Evolutionary conservation across 2,888 invertebrate species (phyloP), one percentile per base, ranked within the genome.

Genomic region (Zaprionus bogoriensis): DNA sequence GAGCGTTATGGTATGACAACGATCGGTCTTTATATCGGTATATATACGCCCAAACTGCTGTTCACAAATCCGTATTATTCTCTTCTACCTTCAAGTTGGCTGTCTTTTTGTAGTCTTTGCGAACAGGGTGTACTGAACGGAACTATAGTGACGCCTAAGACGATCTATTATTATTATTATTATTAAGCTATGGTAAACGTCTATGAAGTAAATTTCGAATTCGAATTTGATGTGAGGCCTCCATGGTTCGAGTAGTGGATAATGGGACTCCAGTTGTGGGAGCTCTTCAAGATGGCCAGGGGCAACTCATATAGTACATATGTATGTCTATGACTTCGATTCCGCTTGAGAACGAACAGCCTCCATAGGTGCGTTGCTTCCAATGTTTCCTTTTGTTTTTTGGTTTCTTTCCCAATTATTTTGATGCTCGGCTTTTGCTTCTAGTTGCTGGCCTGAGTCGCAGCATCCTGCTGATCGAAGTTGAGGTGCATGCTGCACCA

Each of bases 401-500:
- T 50, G 23, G 12, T 6, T 28, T 28, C 28, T 2, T 14, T 22
- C 7, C 4, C 4, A 23, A 22, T 25, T n/a, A 50, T 25, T 10
- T 50, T 25, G 39, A 20, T 41, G 23, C 27, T 27, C 7, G 9
- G 45, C 38, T 55, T 2, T 4, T 3, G 4, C 2, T n/a, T n/a
- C n/a, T n/a, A n/a, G n/a, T 22, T 22, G 28, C 17, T 25, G 28
- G 14, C 12, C 7, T 42, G 9, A 62, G 39, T 67, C 44, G 36
- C 12, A 1, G 4, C 45, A 3, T 60, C 55, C 23, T 57, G 64
- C 5, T 57, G 67, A 57, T 86, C 87, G 48, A 91, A 91, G 42
- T 89, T 89, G 14, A 91, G 78, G 74, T 90, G 90, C 45, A 90
- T 66, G 10, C 88, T 77, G 73, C 90, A 91, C 91, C 91, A 91